Percentiles rank a stretch among this genome's conserved stretches.
Conservation (phyloP, 2,113 vertebrate genomes). For the Syrrhaptes paradoxus region DNA sequence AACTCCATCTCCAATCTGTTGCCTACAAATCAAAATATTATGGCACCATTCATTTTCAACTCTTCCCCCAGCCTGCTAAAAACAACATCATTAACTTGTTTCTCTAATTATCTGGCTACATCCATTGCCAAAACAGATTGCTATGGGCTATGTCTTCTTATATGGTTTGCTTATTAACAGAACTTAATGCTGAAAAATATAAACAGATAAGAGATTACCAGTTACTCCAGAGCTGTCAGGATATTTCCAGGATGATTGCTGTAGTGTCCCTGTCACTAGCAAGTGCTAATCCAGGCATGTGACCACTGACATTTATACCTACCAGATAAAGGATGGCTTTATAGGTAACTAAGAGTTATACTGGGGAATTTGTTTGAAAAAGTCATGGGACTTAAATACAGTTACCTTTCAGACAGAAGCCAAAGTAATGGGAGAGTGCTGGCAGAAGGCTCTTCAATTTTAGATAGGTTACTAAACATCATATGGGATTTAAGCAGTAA, state of each 20-base stretch:
- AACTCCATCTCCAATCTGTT: not conserved
- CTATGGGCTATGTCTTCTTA: slow-evolving; percentile 2
- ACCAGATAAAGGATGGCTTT: not conserved
- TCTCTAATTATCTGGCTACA: slow-evolving; percentile 44
- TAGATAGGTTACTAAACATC: not conserved
- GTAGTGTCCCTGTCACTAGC: not conserved
- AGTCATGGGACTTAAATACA: not conserved
- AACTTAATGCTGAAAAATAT: slow-evolving; percentile 11
- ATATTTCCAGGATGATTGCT: not conserved
- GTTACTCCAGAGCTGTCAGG: not conserved
- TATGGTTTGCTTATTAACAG: slow-evolving; percentile 6
- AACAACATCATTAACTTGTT: not conserved
- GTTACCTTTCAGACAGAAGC: not conserved
- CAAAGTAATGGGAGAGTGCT: not conserved
- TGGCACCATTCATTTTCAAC: not conserved
- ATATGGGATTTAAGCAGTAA: not conserved
- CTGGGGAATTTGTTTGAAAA: not conserved
- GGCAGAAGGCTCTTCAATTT: not conserved
- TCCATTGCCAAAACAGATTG: slow-evolving; percentile 21
- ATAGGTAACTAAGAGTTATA: not conserved
- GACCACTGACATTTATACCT: not conserved
- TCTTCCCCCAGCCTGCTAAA: not conserved
- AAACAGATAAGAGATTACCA: not conserved
- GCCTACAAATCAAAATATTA: not conserved
- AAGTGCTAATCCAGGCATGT: not conserved